Evolutionary conservation across 2,113 vertebrate genomes (phyloP).

Genomic region (Suricata suricatta): DNA sequence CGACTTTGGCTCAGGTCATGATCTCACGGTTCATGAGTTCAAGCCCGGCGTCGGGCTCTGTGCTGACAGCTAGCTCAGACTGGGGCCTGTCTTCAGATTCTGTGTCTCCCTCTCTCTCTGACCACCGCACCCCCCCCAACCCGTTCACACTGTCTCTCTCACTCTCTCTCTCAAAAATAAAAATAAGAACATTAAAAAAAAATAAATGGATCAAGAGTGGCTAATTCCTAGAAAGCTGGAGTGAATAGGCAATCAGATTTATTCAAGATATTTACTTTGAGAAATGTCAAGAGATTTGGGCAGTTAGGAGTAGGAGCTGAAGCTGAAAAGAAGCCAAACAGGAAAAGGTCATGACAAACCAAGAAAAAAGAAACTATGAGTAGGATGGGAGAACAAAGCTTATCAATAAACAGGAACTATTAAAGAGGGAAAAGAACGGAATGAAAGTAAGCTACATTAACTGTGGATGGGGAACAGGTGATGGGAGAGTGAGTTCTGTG

Average conservation of each 20-base stretch:
- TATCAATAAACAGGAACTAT: neutral
- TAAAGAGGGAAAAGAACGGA: neutral
- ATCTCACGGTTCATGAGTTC: too few species aligned
- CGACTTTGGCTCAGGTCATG: too few species aligned
- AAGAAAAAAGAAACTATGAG: conserved; percentile 26
- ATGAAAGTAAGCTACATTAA: neutral
- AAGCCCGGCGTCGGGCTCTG: too few species aligned
- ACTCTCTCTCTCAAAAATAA: too few species aligned
- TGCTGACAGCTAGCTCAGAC: too few species aligned
- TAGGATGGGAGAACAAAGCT: neutral
- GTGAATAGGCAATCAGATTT: neutral
- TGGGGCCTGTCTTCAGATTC: too few species aligned
- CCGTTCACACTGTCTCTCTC: too few species aligned
- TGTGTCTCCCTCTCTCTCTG: too few species aligned
- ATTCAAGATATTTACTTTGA: neutral
- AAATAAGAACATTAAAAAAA: too few species aligned
- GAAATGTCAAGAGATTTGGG: neutral
- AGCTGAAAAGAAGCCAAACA: neutral
- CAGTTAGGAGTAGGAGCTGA: neutral
- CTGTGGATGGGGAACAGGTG: neutral
- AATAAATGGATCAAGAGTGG: neutral
- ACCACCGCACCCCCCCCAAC: too few species aligned
- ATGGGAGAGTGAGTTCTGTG: neutral
- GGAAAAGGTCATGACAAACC: neutral
- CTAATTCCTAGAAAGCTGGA: neutral